Evolutionary conservation across 30 jellyfish, hydroid and myxozoan species (phyloP), one percentile per base, ranked within the genome.

Genomic region (Mastigias papua): DNA sequence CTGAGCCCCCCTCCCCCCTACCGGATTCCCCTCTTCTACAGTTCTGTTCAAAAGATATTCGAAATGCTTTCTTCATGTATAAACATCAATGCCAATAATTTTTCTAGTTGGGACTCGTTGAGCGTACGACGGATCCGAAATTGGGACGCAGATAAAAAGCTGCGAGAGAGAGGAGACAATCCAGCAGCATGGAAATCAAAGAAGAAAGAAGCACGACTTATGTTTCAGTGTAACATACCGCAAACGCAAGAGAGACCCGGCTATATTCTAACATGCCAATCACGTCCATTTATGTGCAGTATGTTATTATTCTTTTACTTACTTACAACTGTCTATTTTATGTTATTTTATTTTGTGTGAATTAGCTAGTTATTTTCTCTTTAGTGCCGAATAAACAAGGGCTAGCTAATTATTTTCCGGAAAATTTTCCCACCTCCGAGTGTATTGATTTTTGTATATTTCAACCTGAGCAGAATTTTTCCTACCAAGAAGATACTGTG

Each of bases 261-360:
- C 17, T 95, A 90, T 87, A 84, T 89, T 20, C 58, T 95, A 54
- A 84, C 96, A 34, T 74, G 97, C 84, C 97, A 90, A 67, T 95
- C 99, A 7, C 82, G 99, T 22, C 95, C 99, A 0, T 95, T 95
- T 48, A 77, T 76, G 81, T 95, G 99, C 84, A 95, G 99, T 95
- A 73, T 84, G 99, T 92, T 11, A 15, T 15, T 8, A 8, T 42
- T 8, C 7, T 42, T 15, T 42, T 42, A 4, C 54, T 42, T n/a
- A n/a, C n/a, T n/a, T n/a, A n/a, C n/a, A n/a, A 15, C 13, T 15
- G 54, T 42, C 9, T 4, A 15, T 9, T 7, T 73, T 50, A 33
- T 20, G 8, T 23, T 82, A 19, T 21, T 27, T 15, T 17, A 7
- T 4, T 46, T 61, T 61, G 19, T 28, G 54, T n/a, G n/a, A n/a